Conservation (phyloP, 1,140 invertebrate genomes). For the Platyscapa corneri region DNA sequence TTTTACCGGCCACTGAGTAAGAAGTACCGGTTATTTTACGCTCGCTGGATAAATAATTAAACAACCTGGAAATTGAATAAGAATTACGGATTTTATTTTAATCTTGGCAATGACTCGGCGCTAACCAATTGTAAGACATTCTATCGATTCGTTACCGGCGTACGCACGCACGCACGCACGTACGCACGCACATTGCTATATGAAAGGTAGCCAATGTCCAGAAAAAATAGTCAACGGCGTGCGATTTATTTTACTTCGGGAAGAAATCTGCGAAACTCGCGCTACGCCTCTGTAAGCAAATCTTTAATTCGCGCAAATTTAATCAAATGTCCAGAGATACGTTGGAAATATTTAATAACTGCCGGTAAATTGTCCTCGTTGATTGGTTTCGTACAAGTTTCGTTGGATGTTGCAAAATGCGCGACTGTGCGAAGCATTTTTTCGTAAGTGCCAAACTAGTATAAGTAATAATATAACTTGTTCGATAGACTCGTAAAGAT, state of each 20-base stretch:
- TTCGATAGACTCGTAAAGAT: not conserved
- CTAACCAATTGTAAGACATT: not conserved
- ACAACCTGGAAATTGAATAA: constrained; percentile 1
- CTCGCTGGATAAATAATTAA: constrained; percentile 1
- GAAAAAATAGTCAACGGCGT: not conserved
- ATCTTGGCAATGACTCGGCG: not conserved
- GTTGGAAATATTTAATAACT: not conserved
- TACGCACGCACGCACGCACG: too few relatives aligned
- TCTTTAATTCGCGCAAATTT: not conserved
- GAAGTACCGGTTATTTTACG: not conserved
- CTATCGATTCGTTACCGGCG: not conserved
- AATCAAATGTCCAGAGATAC: not conserved
- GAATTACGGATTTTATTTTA: not conserved
- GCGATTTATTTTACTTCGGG: not conserved
- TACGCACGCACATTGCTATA: too few relatives aligned
- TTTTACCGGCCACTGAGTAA: not conserved
- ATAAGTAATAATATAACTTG: not conserved
- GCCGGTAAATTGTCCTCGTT: not conserved
- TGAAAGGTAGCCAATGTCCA: not conserved
- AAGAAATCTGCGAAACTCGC: not conserved
- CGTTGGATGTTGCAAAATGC: not conserved
- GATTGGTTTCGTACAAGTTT: not conserved
- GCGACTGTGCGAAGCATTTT: not conserved
- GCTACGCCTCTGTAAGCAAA: not conserved
- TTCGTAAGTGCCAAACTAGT: not conserved